These are phyloP conservation scores for Polydesmus complanatus DNA, from an alignment of 2,888 invertebrate genomes.

Conservation along the genomic window DNA sequence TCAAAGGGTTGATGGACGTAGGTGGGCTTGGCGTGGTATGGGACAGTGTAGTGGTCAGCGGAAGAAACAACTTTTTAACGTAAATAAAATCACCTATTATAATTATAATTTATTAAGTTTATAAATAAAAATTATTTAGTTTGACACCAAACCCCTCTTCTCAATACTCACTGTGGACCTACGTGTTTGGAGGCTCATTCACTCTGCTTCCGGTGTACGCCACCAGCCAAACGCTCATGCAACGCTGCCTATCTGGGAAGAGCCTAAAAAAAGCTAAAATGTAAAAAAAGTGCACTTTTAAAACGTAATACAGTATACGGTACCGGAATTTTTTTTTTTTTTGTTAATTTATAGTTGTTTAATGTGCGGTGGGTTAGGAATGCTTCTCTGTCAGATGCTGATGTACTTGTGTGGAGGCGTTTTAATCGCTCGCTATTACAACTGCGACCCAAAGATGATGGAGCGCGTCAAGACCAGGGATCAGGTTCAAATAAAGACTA, in stretches of 20 bases:
- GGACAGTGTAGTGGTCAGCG: constrained; percentile 28
- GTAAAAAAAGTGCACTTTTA: neutral
- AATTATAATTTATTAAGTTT: neutral
- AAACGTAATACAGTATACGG: neutral
- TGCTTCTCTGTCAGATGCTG: no score
- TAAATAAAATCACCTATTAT: neutral
- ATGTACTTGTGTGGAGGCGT: constrained; percentile 29
- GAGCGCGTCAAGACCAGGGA: constrained; percentile 42
- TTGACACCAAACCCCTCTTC: constrained; percentile 42
- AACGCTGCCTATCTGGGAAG: constrained; percentile 61
- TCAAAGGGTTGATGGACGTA: constrained; percentile 58
- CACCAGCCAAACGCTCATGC: constrained; percentile 70
- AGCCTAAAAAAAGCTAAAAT: constrained; percentile 16
- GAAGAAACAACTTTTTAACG: constrained; percentile 10
- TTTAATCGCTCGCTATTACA: constrained; percentile 27
- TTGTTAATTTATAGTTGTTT: no score
- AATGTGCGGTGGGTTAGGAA: no score
- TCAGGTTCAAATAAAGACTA: no score
- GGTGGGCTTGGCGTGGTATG: constrained; percentile 58
- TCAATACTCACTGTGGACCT: constrained; percentile 75
- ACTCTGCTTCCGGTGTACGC: constrained; percentile 32
- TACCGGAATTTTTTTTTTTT: neutral
- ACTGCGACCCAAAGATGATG: constrained; percentile 26
- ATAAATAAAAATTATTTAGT: constrained; percentile 36
- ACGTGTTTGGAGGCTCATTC: constrained; percentile 51